Conservation (phyloP, 2,888 invertebrate genomes). For the Lasioglossum marginatum region DNA sequence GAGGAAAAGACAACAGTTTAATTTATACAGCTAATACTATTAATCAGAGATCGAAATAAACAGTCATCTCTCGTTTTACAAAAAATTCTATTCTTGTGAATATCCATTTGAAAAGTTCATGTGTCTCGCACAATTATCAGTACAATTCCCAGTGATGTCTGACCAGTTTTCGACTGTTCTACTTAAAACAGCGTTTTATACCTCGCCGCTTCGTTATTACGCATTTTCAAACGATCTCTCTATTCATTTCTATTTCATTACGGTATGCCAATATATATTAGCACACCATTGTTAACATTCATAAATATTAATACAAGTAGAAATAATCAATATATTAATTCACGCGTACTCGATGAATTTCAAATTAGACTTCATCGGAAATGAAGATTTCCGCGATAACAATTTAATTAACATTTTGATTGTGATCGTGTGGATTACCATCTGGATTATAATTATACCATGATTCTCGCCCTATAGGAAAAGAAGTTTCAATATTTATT, state of each 20-base stretch:
- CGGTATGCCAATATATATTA: neutral
- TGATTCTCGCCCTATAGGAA: neutral
- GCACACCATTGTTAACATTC: neutral
- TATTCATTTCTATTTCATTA: neutral
- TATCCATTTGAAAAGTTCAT: neutral
- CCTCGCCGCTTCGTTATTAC: neutral
- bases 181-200: neutral
- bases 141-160: neutral
- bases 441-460: neutral
- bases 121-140: neutral
- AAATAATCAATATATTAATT: constrained; percentile 9
- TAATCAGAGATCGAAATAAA: neutral
- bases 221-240: neutral
- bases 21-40: neutral
- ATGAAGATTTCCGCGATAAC: neutral
- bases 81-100: neutral
- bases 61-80: neutral
- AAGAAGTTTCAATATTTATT: neutral
- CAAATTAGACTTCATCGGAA: neutral
- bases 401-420: constrained; percentile 1
- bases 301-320: constrained; percentile 1
- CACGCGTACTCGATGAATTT: neutral
- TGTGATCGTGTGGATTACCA: neutral
- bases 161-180: neutral
- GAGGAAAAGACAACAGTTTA: neutral